Evolutionary conservation across 2,113 vertebrate genomes (phyloP).

Genomic region (Noctilio leporinus): DNA sequence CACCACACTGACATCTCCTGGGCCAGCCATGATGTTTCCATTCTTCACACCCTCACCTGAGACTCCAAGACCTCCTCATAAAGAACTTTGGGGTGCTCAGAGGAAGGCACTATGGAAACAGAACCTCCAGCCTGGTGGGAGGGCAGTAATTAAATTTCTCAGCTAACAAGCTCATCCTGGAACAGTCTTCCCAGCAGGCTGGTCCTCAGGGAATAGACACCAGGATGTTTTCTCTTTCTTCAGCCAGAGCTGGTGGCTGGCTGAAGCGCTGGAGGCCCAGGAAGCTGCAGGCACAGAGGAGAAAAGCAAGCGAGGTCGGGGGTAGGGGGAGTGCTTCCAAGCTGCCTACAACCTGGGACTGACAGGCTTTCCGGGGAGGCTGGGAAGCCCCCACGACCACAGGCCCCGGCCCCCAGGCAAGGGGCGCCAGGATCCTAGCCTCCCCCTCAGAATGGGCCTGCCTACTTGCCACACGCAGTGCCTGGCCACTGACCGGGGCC

Average conservation of each 20-base stretch:
- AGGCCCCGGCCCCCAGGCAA: neutral
- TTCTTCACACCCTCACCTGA: neutral
- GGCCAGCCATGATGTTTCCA: neutral
- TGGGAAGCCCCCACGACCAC: neutral
- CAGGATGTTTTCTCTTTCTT: neutral
- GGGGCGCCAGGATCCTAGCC: neutral
- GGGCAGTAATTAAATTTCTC: slow-evolving; percentile 46
- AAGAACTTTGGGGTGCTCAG: neutral
- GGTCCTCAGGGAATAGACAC: slow-evolving; percentile 15
- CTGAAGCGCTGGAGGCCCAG: neutral
- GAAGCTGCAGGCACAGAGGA: neutral
- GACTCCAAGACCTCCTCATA: neutral
- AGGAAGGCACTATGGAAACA: neutral
- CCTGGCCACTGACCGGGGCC: neutral
- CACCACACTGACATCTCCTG: neutral
- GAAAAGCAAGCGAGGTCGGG: neutral
- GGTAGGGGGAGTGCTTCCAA: rapidly evolving
- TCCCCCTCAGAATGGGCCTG: neutral
- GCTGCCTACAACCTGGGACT: neutral
- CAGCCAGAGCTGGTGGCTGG: neutral
- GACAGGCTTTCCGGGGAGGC: neutral
- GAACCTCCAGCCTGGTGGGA: neutral
- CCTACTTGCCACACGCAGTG: neutral
- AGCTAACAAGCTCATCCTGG: slow-evolving; percentile 35
- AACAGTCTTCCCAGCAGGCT: slow-evolving; percentile 8